These are phyloP conservation scores for Diarsia dahlii DNA, from an alignment of 2,888 invertebrate species.

Conservation along the genomic window DNA sequence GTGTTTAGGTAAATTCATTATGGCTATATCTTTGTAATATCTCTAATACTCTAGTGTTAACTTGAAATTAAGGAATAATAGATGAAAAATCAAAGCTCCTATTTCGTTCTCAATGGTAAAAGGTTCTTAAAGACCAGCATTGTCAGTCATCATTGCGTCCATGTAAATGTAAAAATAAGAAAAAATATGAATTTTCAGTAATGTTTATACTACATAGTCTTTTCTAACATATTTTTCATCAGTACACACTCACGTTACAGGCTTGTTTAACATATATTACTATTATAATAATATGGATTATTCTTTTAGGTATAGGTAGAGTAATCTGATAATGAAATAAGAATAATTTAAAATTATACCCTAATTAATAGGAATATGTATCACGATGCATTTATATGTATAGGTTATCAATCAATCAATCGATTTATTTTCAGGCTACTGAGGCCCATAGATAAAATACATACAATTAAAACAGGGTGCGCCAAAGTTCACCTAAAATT, in stretches of 20 bases:
- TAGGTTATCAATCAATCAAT: no score
- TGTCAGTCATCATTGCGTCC: background rate
- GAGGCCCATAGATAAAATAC: no score
- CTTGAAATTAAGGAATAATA: background rate
- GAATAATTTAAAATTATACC: constrained; percentile 1
- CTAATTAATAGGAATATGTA: constrained; percentile 7
- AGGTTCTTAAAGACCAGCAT: background rate
- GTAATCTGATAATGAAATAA: background rate
- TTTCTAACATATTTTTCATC: background rate
- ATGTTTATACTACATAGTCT: background rate
- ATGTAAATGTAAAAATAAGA: background rate
- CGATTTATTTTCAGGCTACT: no score
- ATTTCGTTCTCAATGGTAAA: background rate
- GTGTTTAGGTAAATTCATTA: background rate
- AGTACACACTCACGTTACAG: constrained; percentile 37
- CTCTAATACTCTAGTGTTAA: background rate
- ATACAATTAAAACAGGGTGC: no score
- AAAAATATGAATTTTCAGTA: background rate
- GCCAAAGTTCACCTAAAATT: no score
- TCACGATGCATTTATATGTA: constrained; percentile 33
- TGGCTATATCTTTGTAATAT: background rate
- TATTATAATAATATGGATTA: background rate
- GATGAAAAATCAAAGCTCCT: background rate
- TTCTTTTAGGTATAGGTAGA: constrained; percentile 12
- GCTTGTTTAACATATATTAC: constrained; percentile 2